Base-by-base conservation (phyloP, 2,113 vertebrate genomes). In the Scopus umbretta region DNA sequence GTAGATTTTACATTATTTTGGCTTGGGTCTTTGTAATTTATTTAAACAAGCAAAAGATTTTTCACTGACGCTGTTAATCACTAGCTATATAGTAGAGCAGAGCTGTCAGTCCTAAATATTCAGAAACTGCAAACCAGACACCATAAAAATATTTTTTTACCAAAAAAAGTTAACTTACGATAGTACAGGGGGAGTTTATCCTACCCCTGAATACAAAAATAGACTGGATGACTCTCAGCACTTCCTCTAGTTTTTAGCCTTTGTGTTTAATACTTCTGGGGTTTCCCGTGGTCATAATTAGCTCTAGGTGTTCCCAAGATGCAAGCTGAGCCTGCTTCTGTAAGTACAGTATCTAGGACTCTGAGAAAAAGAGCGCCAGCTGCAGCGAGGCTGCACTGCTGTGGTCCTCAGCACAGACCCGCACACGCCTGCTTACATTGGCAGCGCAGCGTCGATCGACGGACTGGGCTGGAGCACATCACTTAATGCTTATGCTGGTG, bases 361-460 rank as follows among this genome's bases (percentile, higher is more conserved):
- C 27, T 26, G 23, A 38, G 55, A 47, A 25, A 71, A n/a, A 30
- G 45, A 26, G 27, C 1, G 0, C 10, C 58, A 12, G 49, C 34
- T 11, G 27, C 47, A 62, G 36, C 0, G 0, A 47, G 47, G 42
- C 55, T 25, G 26, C 27, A 3, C n/a, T 45, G 63, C 36, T 18
- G 2, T 2, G 7, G 25, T 29, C 52, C 65, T n/a, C 29, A 16
- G 80, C 53, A 29, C 53, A 29, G 32, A 13, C 2, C 52, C 23
- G 25, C 1, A 1, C 26, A 22, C 5, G 0, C 9, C n/a, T 11
- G 21, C 66, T 34, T 13, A 10, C 62, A n/a, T 6, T 38, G 52
- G 36, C 52, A 61, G 75, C 0, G 0, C 14, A 9, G 32, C 0
- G 16, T 38, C 40, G 53, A 36, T 11, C 63, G 18, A 19, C 0